Evolutionary conservation across 1,140 invertebrate species (phyloP).

Genomic region (Hyles euphorbiae): DNA sequence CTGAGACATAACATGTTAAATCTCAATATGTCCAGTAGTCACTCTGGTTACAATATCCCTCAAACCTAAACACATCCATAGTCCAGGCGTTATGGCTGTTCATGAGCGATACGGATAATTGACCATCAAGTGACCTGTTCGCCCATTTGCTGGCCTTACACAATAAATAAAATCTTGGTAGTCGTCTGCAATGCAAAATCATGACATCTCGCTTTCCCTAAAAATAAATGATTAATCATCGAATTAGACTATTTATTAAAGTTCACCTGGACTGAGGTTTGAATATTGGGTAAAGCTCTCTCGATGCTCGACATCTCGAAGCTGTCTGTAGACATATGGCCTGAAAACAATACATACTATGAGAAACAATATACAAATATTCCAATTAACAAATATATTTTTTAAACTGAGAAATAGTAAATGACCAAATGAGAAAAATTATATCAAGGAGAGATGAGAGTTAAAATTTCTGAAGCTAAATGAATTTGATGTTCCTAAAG

Average conservation of each 20-base stretch:
- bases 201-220: background rate
- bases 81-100: too few relatives aligned
- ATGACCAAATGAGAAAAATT: too few relatives aligned
- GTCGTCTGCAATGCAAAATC: background rate
- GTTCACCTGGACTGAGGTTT: slow-evolving; percentile 40
- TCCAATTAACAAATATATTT: too few relatives aligned
- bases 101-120: background rate
- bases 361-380: background rate
- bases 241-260: background rate
- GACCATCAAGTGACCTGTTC: background rate
- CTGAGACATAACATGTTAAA: too few relatives aligned
- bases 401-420: too few relatives aligned
- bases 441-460: too few relatives aligned
- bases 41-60: too few relatives aligned
- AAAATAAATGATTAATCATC: background rate
- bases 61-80: too few relatives aligned
- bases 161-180: background rate
- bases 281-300: slow-evolving; percentile 49
- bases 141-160: background rate
- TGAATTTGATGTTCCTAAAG: too few relatives aligned
- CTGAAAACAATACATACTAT: slow-evolving; percentile 20
- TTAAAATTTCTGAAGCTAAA: too few relatives aligned
- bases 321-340: slow-evolving; percentile 69
- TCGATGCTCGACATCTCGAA: slow-evolving; percentile 70
- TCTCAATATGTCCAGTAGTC: too few relatives aligned